Conservation (phyloP, 2,797 vertebrate genomes). For the Sciurus vulgaris region DNA sequence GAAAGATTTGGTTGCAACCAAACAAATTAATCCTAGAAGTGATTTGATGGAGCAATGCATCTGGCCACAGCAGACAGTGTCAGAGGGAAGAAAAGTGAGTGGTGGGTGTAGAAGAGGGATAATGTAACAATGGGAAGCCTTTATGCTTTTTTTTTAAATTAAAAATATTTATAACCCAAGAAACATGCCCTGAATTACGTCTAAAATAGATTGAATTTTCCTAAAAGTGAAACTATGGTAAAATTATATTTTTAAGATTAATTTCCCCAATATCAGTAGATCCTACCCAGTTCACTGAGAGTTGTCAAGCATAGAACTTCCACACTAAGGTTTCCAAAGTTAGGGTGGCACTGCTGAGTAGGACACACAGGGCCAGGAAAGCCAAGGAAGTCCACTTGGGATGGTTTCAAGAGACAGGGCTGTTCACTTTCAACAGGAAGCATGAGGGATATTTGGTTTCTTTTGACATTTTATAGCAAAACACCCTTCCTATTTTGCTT, state of each 20-base stretch:
- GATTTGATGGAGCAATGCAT: background rate
- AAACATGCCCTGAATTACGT: background rate
- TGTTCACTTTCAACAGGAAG: background rate
- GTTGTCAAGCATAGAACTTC: background rate
- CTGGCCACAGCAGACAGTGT: background rate
- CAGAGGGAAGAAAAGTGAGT: background rate
- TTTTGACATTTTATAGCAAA: background rate
- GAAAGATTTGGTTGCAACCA: background rate
- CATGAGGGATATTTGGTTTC: background rate
- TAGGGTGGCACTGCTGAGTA: background rate
- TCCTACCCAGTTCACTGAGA: background rate
- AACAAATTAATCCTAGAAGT: background rate
- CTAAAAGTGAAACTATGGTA: constrained; percentile 17
- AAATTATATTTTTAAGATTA: background rate
- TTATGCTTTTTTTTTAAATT: too few relatives aligned
- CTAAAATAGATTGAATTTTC: constrained; percentile 25
- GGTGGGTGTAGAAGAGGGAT: background rate
- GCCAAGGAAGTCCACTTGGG: background rate
- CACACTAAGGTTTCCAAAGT: background rate
- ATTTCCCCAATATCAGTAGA: background rate
- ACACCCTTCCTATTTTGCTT: background rate
- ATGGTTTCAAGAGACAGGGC: background rate
- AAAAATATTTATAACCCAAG: background rate
- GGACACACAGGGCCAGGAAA: background rate
- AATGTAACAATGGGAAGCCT: background rate